These are phyloP conservation scores for Cyclopterus lumpus DNA, from an alignment of 2,797 vertebrate species.

Conservation along the genomic window DNA sequence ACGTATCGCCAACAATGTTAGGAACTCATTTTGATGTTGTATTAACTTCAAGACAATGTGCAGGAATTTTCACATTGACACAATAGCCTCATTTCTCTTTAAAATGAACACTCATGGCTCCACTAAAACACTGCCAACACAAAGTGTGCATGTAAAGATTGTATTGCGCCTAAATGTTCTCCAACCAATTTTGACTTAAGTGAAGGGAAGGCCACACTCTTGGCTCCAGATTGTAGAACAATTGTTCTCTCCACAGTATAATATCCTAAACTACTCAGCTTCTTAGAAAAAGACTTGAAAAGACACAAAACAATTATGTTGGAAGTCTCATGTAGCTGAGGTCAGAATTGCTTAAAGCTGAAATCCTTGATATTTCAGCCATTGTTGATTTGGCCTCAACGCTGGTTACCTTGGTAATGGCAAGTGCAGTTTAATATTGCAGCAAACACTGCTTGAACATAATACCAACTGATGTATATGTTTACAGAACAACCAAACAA, in stretches of 20 bases:
- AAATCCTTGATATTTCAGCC: conserved; percentile 9
- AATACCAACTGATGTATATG: neutral
- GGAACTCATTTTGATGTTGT: conserved; percentile 14
- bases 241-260: neutral
- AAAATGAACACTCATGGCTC: neutral
- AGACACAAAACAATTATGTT: neutral
- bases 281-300: conserved; percentile 6
- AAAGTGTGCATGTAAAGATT: neutral
- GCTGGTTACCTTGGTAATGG: neutral
- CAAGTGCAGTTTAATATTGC: neutral
- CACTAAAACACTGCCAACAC: neutral
- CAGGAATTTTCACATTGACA: neutral
- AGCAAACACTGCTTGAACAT: neutral
- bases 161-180: neutral
- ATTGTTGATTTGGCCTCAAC: neutral
- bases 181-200: neutral
- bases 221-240: conserved; percentile 9
- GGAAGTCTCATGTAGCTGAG: neutral
- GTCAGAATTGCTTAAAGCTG: conserved; percentile 2
- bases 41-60: neutral
- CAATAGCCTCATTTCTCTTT: neutral
- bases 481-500: neutral
- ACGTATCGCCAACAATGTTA: neutral
- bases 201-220: conserved; percentile 8
- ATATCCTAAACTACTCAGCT: conserved; percentile 16